Percentiles rank a stretch among this genome's conserved stretches.
Evolutionary conservation across 2,888 invertebrate species (phyloP).

Genomic region (Caenorhabditis doughertyi): DNA sequence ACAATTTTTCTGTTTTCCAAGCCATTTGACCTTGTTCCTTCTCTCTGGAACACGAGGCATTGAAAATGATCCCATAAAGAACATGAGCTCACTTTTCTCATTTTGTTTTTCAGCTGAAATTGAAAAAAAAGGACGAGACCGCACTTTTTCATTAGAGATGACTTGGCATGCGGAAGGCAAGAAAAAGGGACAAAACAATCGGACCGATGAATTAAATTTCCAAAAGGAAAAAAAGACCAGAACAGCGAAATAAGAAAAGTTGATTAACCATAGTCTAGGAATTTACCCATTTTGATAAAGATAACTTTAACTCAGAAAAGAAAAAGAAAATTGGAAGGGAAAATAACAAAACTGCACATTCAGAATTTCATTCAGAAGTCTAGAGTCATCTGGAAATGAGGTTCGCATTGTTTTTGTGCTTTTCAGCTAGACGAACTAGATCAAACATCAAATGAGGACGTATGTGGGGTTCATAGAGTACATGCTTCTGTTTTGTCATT

Average conservation of each 20-base stretch:
- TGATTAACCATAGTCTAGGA: too few species aligned
- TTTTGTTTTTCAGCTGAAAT: not conserved
- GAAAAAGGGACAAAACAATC: not conserved
- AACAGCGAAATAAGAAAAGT: too few species aligned
- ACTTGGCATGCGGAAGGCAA: not conserved
- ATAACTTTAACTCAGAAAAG: too few species aligned
- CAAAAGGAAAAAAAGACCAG: not conserved
- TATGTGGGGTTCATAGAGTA: constrained; percentile 24
- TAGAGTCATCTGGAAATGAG: constrained; percentile 8
- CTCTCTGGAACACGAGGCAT: not conserved
- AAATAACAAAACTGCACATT: too few species aligned
- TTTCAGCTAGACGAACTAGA: not conserved
- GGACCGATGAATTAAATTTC: not conserved
- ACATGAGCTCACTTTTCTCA: not conserved
- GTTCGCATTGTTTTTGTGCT: not conserved
- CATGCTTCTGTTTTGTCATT: not conserved
- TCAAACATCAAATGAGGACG: constrained; percentile 33
- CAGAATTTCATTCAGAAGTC: too few species aligned
- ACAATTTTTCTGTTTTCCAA: too few species aligned
- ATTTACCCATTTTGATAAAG: too few species aligned
- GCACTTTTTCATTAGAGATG: constrained; percentile 6
- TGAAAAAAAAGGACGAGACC: not conserved
- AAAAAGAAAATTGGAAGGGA: not conserved
- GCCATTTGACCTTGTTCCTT: too few species aligned
- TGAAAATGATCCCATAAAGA: not conserved